phyloP scores from a whole-genome alignment of 2,888 invertebrate species.

The Ernsta delagoae region DNA sequence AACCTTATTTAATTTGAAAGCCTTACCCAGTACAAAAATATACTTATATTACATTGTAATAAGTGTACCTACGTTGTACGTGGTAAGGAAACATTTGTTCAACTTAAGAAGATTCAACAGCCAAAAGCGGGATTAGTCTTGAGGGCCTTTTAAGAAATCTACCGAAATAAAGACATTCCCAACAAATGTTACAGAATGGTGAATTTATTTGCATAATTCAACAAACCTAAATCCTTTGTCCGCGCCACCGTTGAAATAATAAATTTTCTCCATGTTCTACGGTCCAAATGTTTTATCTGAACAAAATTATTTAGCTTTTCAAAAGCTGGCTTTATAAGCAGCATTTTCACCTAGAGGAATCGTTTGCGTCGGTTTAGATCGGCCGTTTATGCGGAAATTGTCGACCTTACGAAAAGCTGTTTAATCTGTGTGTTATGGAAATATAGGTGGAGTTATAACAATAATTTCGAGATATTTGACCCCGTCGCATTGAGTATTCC shows the following conservation, averaged over 20 bases:
- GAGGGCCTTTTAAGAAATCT: constrained; percentile 77
- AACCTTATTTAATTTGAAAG: too few species aligned
- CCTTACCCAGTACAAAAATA: too few species aligned
- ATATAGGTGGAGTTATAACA: constrained; percentile 21
- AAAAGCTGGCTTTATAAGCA: constrained; percentile 59
- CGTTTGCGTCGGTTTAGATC: constrained; percentile 5
- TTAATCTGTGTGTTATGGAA: constrained; percentile 20
- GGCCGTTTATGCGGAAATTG: not conserved
- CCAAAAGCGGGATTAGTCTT: constrained; percentile 73
- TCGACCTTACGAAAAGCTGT: constrained; percentile 14
- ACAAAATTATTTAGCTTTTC: constrained; percentile 78
- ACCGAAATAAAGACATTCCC: constrained; percentile 81
- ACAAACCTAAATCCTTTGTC: constrained; percentile 82
- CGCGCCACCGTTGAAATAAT: constrained; percentile 78
- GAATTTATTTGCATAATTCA: constrained; percentile 84
- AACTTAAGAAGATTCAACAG: constrained; percentile 67
- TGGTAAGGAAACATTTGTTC: constrained; percentile 55
- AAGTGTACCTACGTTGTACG: constrained; percentile 21
- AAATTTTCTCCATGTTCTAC: constrained; percentile 80
- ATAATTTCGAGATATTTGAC: constrained; percentile 37
- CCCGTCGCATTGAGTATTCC: constrained; percentile 75
- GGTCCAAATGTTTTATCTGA: constrained; percentile 72
- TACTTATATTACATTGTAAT: constrained; percentile 46
- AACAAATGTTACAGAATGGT: constrained; percentile 84
- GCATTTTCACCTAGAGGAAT: constrained; percentile 28